A percentile compares a stretch with the other conserved stretches of the same genome.
Conservation (phyloP, 2,113 vertebrate species). For the Cettia cetti region DNA sequence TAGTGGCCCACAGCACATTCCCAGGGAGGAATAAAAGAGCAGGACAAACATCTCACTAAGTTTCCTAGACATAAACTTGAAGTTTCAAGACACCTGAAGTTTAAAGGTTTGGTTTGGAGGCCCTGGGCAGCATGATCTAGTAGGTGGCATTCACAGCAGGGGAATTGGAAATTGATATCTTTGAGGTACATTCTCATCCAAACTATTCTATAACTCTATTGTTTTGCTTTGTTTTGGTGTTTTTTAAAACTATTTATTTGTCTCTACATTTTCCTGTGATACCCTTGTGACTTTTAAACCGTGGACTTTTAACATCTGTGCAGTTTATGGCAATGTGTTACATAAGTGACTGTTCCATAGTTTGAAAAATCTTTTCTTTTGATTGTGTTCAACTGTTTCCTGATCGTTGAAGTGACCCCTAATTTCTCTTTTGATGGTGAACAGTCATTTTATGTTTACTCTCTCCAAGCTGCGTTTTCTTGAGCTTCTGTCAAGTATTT, state of each 20-base stretch:
- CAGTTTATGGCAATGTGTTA: background rate
- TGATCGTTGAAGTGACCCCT: background rate
- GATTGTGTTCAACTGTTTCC: background rate
- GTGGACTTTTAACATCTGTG: background rate
- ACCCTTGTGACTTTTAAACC: background rate
- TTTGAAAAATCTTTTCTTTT: background rate
- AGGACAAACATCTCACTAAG: background rate
- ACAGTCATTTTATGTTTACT: background rate
- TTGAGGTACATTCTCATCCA: background rate
- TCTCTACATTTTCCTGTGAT: background rate
- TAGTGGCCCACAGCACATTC: rapidly evolving
- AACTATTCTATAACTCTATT: background rate
- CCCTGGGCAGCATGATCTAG: background rate
- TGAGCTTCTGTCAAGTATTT: background rate
- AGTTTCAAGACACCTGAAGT: background rate
- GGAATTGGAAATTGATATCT: background rate
- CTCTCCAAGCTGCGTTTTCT: background rate
- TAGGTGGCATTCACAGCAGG: background rate
- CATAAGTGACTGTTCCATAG: background rate
- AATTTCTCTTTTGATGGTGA: background rate
- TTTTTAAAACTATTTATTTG: background rate
- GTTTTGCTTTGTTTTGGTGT: rapidly evolving
- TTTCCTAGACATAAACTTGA: background rate
- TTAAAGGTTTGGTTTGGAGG: background rate
- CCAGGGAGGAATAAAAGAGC: background rate